Base-by-base conservation (phyloP, 2,888 invertebrate species). In the Campoplex capitator region DNA sequence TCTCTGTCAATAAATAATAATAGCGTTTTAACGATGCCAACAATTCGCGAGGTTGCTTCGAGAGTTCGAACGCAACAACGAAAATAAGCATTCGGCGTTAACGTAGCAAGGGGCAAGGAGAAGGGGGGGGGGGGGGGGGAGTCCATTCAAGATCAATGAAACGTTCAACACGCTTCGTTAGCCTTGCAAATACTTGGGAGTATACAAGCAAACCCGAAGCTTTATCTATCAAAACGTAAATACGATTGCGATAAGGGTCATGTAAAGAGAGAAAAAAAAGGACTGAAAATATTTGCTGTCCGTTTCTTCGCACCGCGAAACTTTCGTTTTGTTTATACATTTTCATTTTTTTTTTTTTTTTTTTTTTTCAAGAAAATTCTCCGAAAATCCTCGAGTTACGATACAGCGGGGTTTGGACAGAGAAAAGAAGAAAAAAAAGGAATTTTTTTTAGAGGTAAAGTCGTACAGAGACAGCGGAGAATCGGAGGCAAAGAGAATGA, bases 121-220 rank as follows among this genome's bases (percentile, higher is more conserved):
- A 62, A 28, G 56, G 16, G 11, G 67, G 56, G 18, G 56, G 28
- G 16, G 42, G 56, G 16, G 11, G 67, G 56, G 18, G 56, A 58
- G 16, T 45, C 71, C 71, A 73, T 86, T 83, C 83, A 80, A 83
- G 86, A 86, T 83, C 83, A 83, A 83, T 86, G 79, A 70, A 83
- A 83, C 74, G 35, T 16, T 28, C 54, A 9, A 42, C 42, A 32
- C 84, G 79, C 79, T 73, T 76, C 86, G 79, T 86, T 83, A 80
- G 67, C 76, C 75, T 76, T 48, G 79, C 75, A 80, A 86, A 86
- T 82, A 83, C 82, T 83, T 71, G 8, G 35, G 9, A 32, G 28
- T 32, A 16, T 62, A 32, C 62, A 70, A 58, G 54, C 58, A 76
- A 76, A 83, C 70, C 68, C 54, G n/a, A 16, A 48, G 35, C 23